Base-by-base conservation (phyloP, 1,140 invertebrate species). In the Zelostemma sp. region DNA sequence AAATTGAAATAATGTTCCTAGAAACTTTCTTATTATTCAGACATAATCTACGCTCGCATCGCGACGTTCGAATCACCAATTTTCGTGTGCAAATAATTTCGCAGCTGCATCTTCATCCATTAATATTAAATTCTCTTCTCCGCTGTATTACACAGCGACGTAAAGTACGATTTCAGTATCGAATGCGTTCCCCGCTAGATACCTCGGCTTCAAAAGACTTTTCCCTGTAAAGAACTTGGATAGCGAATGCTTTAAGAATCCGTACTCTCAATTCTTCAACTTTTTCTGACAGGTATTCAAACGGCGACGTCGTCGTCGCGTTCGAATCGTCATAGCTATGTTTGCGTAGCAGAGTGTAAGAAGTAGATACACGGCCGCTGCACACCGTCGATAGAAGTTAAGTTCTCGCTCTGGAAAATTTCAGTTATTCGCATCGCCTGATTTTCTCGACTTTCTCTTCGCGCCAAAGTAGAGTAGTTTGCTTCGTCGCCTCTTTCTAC, bases 351-450 rank as follows among this genome's bases (percentile, higher is more conserved):
- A 77, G 66, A 75, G 75, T 73, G 73, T 75, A 73, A 73, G 73
- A 62, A 73, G 65, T 71, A 68, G 65, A 62, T 67, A 67, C 66
- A 64, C 67, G 67, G 70, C 68, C 59, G 51, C 51, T 72, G 70
- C 65, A 67, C 67, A 66, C 62, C 56, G 47, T 70, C 64, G 67
- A 65, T 67, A 69, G 54, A 74, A 73, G 61, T 73, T 68, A 71
- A 76, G 64, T 76, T 80, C 62, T 74, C 63, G 71, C 73, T 62
- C 70, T 75, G 70, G 73, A 80, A 81, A 81, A 79, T 81, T 79
- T 77, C 80, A 80, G 80, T 81, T 81, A 81, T 80, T 81, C 68
- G 75, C 79, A 64, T 74, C 72, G 71, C 67, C 74, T 75, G 74
- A 78, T 74, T 77, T 73, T 49, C 67, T 68, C 64, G 70, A 61